phyloP scores from a whole-genome alignment of 2,797 vertebrate genomes.

The Crenichthys baileyi region DNA sequence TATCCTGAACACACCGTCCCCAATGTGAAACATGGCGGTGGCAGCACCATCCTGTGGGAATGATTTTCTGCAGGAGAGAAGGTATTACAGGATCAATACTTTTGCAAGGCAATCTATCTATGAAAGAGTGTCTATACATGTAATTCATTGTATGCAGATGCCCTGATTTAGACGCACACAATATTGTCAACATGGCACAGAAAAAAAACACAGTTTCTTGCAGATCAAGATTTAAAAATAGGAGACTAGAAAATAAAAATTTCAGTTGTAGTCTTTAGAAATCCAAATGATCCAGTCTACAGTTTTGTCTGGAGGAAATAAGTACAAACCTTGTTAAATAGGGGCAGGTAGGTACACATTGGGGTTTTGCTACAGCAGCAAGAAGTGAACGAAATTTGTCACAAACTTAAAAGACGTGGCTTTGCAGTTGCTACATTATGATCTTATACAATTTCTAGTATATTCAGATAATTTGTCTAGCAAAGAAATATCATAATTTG shows the following conservation, averaged over 20 bases:
- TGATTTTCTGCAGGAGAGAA: neutral
- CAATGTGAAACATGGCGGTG: neutral
- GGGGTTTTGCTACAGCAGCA: neutral
- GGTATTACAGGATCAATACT: neutral
- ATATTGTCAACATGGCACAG: neutral
- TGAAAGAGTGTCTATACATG: constrained; percentile 17
- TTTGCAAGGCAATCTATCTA: constrained; percentile 3
- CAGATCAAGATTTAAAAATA: constrained; percentile 53
- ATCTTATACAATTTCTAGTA: neutral
- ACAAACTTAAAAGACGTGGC: neutral
- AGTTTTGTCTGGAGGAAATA: neutral
- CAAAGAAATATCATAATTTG: constrained; percentile 6
- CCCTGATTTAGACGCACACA: constrained; percentile 1
- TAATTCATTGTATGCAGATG: constrained; percentile 13
- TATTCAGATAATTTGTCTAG: neutral
- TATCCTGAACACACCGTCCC: neutral
- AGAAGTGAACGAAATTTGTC: neutral
- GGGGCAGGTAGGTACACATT: neutral
- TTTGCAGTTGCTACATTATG: neutral
- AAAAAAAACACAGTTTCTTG: constrained; percentile 10
- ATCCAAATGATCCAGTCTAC: neutral
- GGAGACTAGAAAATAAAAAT: neutral
- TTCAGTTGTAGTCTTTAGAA: neutral
- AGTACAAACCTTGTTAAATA: neutral
- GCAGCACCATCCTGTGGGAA: neutral